phyloP scores from a whole-genome alignment of 2,888 invertebrate genomes.

The Drosophila macrothrix region DNA sequence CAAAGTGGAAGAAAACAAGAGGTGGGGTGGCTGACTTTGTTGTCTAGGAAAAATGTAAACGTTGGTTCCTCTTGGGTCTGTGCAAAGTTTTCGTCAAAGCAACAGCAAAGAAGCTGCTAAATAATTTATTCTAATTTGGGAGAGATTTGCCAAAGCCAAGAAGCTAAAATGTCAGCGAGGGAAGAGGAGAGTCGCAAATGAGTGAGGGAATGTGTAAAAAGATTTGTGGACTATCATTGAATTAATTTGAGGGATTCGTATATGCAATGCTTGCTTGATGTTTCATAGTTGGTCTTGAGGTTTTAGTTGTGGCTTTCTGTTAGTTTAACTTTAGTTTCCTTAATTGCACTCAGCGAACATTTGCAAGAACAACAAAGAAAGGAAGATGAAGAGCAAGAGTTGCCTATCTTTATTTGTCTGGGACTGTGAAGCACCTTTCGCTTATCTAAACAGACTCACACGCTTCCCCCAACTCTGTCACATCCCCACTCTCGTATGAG shows the following conservation, averaged over 20 bases:
- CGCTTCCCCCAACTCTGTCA: not conserved
- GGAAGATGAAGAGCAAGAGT: conserved; percentile 10
- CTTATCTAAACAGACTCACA: conserved; percentile 66
- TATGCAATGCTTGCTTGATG: conserved; percentile 39
- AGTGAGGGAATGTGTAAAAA: conserved; percentile 30
- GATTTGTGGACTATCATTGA: conserved; percentile 28
- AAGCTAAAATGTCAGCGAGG: conserved; percentile 44
- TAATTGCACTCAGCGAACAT: conserved; percentile 26
- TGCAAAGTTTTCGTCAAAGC: conserved; percentile 40
- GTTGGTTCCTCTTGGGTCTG: conserved; percentile 30
- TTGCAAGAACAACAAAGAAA: conserved; percentile 34
- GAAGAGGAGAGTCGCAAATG: not conserved
- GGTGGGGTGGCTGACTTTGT: conserved; percentile 6
- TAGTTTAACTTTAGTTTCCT: conserved; percentile 30
- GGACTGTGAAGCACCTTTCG: conserved; percentile 46
- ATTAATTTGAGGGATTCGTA: conserved; percentile 39
- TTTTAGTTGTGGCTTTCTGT: conserved; percentile 27
- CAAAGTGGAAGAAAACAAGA: not conserved
- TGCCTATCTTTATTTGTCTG: conserved; percentile 8
- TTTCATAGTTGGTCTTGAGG: conserved; percentile 27
- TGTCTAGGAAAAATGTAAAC: conserved; percentile 51
- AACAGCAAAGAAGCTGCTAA: conserved; percentile 50
- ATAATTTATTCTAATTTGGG: conserved; percentile 74
- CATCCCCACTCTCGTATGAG: conserved; percentile 8
- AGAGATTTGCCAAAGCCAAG: conserved; percentile 53